phyloP scores from a whole-genome alignment of 2,797 vertebrate species.

The Cichlasoma orientale region DNA sequence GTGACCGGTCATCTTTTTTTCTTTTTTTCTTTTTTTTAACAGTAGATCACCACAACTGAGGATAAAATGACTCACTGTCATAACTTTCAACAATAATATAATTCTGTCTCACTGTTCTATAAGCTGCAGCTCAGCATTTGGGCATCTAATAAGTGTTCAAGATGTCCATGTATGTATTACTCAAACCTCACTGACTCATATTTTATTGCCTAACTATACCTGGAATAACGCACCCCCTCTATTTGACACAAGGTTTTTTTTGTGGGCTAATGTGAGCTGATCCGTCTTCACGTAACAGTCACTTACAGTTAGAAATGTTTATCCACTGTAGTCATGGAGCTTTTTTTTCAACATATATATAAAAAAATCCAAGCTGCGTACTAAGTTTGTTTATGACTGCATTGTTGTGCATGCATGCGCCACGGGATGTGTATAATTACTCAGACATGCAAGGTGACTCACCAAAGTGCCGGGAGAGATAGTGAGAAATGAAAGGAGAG shows the following conservation, averaged over 20 bases:
- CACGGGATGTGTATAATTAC: constrained; percentile 61
- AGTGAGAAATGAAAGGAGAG: constrained; percentile 68
- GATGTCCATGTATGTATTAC: not conserved
- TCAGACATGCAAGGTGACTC: constrained; percentile 71
- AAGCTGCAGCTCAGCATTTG: not conserved
- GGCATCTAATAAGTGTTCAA: not conserved
- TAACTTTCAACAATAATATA: not conserved
- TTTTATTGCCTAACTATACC: not conserved
- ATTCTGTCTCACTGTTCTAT: not conserved
- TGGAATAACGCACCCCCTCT: not conserved
- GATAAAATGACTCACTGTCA: not conserved
- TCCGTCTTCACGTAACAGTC: not conserved
- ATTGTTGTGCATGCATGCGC: constrained; percentile 37
- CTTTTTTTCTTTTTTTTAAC: not conserved
- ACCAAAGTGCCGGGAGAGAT: constrained; percentile 56
- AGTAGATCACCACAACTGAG: not conserved
- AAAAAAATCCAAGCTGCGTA: not conserved
- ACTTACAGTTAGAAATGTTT: not conserved
- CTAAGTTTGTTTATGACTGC: constrained; percentile 43
- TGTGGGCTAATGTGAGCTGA: not conserved
- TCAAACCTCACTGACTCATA: not conserved
- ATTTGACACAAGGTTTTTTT: not conserved
- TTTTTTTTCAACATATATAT: not conserved
- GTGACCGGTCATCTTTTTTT: not conserved
- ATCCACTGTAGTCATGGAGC: not conserved